Evolutionary conservation across 2,888 invertebrate species (phyloP).

Genomic region (Gari tellinella): DNA sequence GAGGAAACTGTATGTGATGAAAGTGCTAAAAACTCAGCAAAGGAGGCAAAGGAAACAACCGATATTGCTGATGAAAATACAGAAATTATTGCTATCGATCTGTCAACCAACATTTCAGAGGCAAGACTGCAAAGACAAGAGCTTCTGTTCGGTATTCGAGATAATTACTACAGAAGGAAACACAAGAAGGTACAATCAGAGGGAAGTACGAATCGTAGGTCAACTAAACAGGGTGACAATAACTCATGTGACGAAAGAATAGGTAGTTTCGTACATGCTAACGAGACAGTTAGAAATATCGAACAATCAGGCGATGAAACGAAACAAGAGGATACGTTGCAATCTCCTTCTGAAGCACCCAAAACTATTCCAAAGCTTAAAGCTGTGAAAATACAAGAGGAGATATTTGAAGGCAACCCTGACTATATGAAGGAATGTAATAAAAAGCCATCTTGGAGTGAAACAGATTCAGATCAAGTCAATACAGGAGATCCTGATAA

Average conservation of each 20-base stretch:
- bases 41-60: no score
- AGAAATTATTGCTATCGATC: not conserved
- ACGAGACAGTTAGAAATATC: no score
- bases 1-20: no score
- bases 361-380: slow-evolving; percentile 53
- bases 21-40: no score
- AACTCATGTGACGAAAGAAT: no score
- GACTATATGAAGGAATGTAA: slow-evolving; percentile 36
- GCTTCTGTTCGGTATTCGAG: slow-evolving; percentile 41
- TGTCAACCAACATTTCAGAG: no score
- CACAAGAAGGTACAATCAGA: not conserved
- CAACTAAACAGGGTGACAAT: not conserved
- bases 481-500: not conserved
- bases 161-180: slow-evolving; percentile 37
- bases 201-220: not conserved
- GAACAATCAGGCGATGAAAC: no score
- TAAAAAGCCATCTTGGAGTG: slow-evolving; percentile 4
- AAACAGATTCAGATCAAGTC: not conserved
- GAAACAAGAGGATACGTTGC: no score
- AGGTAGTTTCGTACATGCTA: no score
- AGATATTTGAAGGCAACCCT: slow-evolving; percentile 49
- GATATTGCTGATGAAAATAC: not conserved
- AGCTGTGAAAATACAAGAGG: slow-evolving; percentile 59
- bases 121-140: slow-evolving; percentile 24
- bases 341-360: not conserved